Percentiles rank a stretch among this genome's conserved stretches.
Evolutionary conservation across 2,797 vertebrate genomes (phyloP).

Genomic region (Dendrocincla tyrannina): DNA sequence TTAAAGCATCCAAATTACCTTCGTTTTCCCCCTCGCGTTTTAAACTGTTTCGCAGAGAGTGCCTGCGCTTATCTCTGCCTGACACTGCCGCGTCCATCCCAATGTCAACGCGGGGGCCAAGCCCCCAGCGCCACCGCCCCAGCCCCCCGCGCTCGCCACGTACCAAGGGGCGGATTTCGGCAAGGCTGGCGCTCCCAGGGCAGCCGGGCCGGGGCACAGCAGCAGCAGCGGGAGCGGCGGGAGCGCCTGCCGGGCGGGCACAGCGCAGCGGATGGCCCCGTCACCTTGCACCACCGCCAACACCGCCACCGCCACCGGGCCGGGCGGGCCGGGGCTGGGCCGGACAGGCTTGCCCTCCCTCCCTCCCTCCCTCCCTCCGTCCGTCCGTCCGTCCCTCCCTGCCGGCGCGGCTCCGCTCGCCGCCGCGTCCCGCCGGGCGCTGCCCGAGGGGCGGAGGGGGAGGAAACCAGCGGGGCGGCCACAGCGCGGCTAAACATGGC

Average conservation of each 20-base stretch:
- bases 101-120: not conserved
- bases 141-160: not conserved
- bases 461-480: not conserved
- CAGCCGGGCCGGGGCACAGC: not conserved
- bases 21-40: rapidly evolving
- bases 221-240: not conserved
- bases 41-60: not conserved
- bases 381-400: no score
- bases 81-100: not conserved
- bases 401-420: not conserved
- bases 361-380: no score
- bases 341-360: not conserved
- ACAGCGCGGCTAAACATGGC: not conserved
- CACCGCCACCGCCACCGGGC: not conserved
- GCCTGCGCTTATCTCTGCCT: rapidly evolving
- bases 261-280: not conserved
- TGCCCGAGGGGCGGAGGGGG: not conserved
- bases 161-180: not conserved
- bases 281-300: not conserved
- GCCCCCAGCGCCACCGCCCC: not conserved
- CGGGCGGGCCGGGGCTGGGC: not conserved
- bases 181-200: not conserved
- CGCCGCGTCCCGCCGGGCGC: not conserved
- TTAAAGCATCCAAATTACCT: not conserved
- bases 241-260: not conserved